These are phyloP conservation scores for Empidonax alnorum DNA, from an alignment of 2,113 vertebrate species.

Conservation along the genomic window DNA sequence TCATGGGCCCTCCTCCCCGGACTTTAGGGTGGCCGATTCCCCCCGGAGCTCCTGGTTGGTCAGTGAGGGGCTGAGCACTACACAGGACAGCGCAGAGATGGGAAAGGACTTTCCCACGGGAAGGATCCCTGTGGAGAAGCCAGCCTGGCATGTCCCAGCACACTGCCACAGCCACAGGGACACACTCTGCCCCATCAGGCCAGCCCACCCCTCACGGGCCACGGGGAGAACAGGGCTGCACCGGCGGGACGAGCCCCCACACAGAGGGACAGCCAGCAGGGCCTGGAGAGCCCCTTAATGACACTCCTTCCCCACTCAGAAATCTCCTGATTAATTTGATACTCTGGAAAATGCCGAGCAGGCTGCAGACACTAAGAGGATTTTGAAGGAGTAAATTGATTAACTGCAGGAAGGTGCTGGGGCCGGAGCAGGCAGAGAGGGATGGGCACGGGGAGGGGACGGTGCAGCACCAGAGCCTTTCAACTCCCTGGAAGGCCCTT, in stretches of 20 bases:
- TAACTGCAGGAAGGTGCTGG: conserved; percentile 21
- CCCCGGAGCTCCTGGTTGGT: accelerated
- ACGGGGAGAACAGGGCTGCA: accelerated
- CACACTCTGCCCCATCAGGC: not conserved
- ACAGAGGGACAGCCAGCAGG: not conserved
- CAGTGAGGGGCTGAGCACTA: not conserved
- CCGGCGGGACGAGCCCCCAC: accelerated
- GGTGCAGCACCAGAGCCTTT: accelerated
- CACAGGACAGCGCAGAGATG: not conserved
- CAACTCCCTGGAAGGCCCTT: not conserved
- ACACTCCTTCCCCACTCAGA: not conserved
- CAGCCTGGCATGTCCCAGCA: accelerated
- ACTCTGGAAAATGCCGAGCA: conserved; percentile 9
- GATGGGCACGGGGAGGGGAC: accelerated
- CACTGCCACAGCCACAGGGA: not conserved
- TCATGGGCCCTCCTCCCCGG: not conserved
- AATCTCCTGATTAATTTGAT: conserved; percentile 27
- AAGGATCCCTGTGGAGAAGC: not conserved
- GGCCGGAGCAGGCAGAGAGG: not conserved
- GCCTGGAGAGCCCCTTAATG: not conserved
- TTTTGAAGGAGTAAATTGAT: conserved; percentile 40
- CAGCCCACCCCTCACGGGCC: accelerated
- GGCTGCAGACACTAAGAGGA: conserved; percentile 9
- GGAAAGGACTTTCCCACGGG: not conserved
- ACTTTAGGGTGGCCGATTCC: accelerated